Conservation (phyloP, 2,797 vertebrate species). For the Monodelphis domestica region DNA sequence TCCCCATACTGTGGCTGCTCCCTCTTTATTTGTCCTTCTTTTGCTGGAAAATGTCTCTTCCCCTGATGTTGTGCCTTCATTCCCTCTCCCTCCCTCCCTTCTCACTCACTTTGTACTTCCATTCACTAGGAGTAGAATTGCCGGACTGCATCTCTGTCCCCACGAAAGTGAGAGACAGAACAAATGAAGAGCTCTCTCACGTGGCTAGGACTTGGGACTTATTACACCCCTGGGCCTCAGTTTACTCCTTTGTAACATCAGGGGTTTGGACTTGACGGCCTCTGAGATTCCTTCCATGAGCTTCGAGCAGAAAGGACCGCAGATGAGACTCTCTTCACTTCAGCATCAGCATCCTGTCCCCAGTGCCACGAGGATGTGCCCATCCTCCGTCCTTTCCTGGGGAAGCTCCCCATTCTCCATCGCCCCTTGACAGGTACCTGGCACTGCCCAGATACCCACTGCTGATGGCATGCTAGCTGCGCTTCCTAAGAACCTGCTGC, state of each 20-base stretch:
- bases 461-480: background rate
- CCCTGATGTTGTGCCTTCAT: background rate
- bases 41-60: background rate
- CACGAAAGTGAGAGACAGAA: conserved; percentile 20
- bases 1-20: background rate
- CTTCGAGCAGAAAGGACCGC: background rate
- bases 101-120: background rate
- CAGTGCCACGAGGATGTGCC: conserved; percentile 40
- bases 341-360: conserved; percentile 22
- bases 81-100: conserved; percentile 26
- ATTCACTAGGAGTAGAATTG: conserved; percentile 17
- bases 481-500: conserved; percentile 23
- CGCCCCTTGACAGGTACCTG: conserved; percentile 19
- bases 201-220: too few species aligned
- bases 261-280: background rate
- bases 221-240: background rate
- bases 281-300: background rate
- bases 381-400: background rate
- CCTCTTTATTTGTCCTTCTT: fast-evolving
- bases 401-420: conserved; percentile 59
- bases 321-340: conserved; percentile 46
- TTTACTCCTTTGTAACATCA: background rate
- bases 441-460: conserved; percentile 10
- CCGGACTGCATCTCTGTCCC: background rate
- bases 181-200: background rate